These are phyloP conservation scores for Hemibagrus guttatus DNA, from an alignment of 2,797 vertebrate genomes.

Conservation along the genomic window DNA sequence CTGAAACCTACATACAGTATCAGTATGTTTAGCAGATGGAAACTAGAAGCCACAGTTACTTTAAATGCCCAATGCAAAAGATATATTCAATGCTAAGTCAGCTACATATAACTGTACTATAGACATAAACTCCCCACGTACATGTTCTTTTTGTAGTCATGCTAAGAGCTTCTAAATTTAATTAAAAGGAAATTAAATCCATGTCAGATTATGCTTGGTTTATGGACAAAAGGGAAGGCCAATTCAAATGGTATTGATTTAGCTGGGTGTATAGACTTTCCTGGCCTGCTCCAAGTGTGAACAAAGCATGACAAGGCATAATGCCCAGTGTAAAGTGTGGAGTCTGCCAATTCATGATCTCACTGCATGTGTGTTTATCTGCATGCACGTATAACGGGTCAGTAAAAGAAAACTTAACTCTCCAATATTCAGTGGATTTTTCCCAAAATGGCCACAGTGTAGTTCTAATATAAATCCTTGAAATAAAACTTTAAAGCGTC, in stretches of 20 bases:
- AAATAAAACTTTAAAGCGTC: constrained; percentile 47
- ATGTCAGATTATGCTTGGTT: constrained; percentile 4
- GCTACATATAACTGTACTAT: neutral
- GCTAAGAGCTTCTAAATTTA: neutral
- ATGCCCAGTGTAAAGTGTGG: constrained; percentile 60
- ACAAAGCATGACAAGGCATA: constrained; percentile 54
- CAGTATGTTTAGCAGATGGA: neutral
- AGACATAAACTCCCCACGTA: neutral
- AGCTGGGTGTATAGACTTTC: constrained; percentile 52
- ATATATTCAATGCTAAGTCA: neutral
- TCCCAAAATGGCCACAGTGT: constrained; percentile 64
- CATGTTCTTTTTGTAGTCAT: neutral
- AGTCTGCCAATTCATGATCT: constrained; percentile 73
- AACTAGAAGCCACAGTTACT: constrained; percentile 39
- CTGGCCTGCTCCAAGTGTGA: constrained; percentile 54
- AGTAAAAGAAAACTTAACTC: constrained; percentile 9
- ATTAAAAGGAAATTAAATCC: constrained; percentile 2
- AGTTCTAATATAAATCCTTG: constrained; percentile 59
- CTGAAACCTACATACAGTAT: constrained; percentile 45
- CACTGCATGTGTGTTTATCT: constrained; percentile 54
- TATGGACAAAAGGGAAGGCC: neutral
- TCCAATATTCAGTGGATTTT: constrained; percentile 29
- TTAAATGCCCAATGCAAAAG: neutral
- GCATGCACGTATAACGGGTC: constrained; percentile 10
- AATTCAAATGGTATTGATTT: constrained; percentile 13